phyloP scores from a whole-genome alignment of 2,113 vertebrate genomes.

The Nibea albiflora region DNA sequence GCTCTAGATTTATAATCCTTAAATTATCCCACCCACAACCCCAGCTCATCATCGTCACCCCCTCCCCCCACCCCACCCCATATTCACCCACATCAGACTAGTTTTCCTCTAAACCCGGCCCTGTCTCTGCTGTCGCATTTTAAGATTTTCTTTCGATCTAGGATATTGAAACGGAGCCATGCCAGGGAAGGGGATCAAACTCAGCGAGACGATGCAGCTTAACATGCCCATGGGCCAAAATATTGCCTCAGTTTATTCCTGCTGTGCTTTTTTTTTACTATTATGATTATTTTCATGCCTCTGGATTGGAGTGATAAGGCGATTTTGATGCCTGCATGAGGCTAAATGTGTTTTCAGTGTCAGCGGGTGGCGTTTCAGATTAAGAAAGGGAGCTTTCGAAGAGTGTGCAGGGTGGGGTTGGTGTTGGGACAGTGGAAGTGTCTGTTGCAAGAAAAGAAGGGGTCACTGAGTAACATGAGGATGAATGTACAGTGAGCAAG shows the following conservation, averaged over 20 bases:
- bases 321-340: slow-evolving; percentile 43
- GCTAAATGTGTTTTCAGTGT: slow-evolving; percentile 31
- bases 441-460: slow-evolving; percentile 26
- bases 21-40: slow-evolving; percentile 2
- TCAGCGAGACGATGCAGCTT: slow-evolving; percentile 18
- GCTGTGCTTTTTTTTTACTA: slow-evolving; percentile 12
- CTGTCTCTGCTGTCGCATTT: background rate
- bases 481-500: slow-evolving; percentile 60
- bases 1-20: slow-evolving; percentile 28
- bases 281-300: slow-evolving; percentile 22
- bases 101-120: slow-evolving; percentile 15
- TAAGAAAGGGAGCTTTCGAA: slow-evolving; percentile 11
- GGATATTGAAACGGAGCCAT: slow-evolving; percentile 36
- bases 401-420: background rate
- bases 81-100: background rate
- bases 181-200: slow-evolving; percentile 48
- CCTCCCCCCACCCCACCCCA: no score
- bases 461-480: slow-evolving; percentile 54
- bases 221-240: slow-evolving; percentile 26
- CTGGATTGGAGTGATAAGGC: slow-evolving; percentile 46
- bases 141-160: slow-evolving; percentile 6
- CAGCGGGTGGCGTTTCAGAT: slow-evolving; percentile 26
- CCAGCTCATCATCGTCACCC: background rate
- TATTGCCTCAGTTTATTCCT: slow-evolving; percentile 18
- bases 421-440: background rate